Percentiles rank a stretch among this genome's conserved stretches.
These are phyloP conservation scores for Hippopotamyrus pictus DNA, from an alignment of 2,797 vertebrate species.

Conservation along the genomic window DNA sequence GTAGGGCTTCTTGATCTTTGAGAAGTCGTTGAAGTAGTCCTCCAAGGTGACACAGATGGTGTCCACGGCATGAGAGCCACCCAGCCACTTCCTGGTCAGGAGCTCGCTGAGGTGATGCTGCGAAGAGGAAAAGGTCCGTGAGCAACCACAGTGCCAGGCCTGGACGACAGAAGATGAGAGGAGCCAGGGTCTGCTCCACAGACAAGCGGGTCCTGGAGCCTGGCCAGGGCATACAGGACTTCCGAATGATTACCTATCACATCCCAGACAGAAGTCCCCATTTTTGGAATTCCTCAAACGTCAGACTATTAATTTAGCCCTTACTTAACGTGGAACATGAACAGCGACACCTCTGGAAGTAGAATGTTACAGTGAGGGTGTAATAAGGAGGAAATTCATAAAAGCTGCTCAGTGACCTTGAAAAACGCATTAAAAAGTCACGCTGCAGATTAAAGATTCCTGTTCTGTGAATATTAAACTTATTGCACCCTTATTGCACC, in stretches of 20 bases:
- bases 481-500: conserved; percentile 15
- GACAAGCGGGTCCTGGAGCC: not conserved
- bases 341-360: not conserved
- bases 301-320: not conserved
- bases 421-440: not conserved
- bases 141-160: not conserved
- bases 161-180: no score
- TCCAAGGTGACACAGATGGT: conserved; percentile 96
- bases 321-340: not conserved
- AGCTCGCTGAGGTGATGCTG: conserved; percentile 87
- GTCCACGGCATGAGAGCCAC: conserved; percentile 84
- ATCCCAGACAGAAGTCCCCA: not conserved
- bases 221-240: not conserved
- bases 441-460: not conserved
- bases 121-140: conserved; percentile 22
- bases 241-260: not conserved
- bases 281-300: not conserved
- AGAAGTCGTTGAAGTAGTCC: conserved; percentile 97
- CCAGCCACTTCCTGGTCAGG: conserved; percentile 90
- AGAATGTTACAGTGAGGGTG: not conserved
- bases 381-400: not conserved
- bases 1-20: conserved; percentile 90
- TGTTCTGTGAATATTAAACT: not conserved
- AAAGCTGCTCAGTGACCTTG: not conserved
- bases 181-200: not conserved